A percentile compares a stretch with the other conserved stretches of the same genome.
Evolutionary conservation across 2,797 vertebrate species (phyloP).

Genomic region (Pangasius sanitwongsei): DNA sequence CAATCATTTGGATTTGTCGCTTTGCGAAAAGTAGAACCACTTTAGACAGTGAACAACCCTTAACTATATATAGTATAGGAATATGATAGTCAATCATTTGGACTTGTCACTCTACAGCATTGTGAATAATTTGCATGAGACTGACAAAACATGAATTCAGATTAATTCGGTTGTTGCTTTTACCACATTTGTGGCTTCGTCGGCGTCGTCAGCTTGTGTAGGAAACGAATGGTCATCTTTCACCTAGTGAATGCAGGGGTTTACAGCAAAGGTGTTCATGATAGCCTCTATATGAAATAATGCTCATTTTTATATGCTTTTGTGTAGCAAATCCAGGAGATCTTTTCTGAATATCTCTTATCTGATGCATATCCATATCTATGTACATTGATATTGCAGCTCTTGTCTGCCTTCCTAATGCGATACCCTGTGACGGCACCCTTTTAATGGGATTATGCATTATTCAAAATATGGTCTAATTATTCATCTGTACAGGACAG

Average conservation of each 20-base stretch:
- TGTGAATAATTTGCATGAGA: neutral
- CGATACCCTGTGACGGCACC: neutral
- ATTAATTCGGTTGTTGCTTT: neutral
- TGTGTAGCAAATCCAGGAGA: neutral
- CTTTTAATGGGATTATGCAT: conserved; percentile 47
- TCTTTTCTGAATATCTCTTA: neutral
- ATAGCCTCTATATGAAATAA: too few species aligned
- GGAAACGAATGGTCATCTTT: neutral
- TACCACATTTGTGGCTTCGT: neutral
- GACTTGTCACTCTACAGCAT: neutral
- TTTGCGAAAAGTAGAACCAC: neutral
- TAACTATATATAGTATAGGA: neutral
- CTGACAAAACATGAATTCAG: neutral
- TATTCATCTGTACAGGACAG: conserved; percentile 53
- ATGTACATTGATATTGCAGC: neutral
- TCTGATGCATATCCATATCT: neutral
- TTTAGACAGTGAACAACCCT: neutral
- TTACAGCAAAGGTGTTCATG: neutral
- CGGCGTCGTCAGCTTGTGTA: too few species aligned
- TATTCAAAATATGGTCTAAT: conserved; percentile 49
- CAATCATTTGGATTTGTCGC: neutral
- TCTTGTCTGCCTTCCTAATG: neutral
- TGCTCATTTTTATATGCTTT: neutral
- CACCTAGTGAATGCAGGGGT: neutral
- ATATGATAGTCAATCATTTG: neutral